These are phyloP conservation scores for Sapajus apella DNA, from an alignment of 2,113 vertebrate species.

Conservation along the genomic window DNA sequence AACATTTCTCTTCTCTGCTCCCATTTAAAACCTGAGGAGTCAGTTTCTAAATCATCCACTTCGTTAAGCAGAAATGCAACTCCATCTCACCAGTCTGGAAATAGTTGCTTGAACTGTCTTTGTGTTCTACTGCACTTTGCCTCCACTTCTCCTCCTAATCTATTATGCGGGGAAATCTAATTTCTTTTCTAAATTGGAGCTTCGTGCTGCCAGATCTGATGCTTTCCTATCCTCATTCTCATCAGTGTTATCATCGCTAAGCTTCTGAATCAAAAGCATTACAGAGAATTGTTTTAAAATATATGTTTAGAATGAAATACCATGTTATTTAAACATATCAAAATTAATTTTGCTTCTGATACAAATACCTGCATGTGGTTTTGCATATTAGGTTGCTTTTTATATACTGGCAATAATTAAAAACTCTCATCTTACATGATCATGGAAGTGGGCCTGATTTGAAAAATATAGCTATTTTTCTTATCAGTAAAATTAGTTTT, in stretches of 20 bases:
- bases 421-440: not conserved
- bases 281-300: constrained; percentile 54
- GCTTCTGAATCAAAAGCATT: constrained; percentile 57
- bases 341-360: constrained; percentile 63
- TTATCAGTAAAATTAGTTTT: not conserved
- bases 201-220: constrained; percentile 69
- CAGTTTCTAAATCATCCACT: constrained; percentile 58
- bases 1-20: not conserved
- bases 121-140: constrained; percentile 32
- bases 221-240: constrained; percentile 59
- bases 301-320: constrained; percentile 58
- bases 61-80: constrained; percentile 14
- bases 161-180: constrained; percentile 45
- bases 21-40: not conserved
- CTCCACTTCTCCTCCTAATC: constrained; percentile 47
- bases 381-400: constrained; percentile 35
- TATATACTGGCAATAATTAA: not conserved
- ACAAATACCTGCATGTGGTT: not conserved
- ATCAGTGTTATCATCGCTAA: constrained; percentile 65
- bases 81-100: not conserved
- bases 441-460: not conserved
- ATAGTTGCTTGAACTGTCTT: constrained; percentile 49
- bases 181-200: constrained; percentile 70
- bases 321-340: constrained; percentile 69
- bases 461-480: not conserved